phyloP scores from a whole-genome alignment of 2,113 vertebrate species.

The Puntigrus tetrazona region DNA sequence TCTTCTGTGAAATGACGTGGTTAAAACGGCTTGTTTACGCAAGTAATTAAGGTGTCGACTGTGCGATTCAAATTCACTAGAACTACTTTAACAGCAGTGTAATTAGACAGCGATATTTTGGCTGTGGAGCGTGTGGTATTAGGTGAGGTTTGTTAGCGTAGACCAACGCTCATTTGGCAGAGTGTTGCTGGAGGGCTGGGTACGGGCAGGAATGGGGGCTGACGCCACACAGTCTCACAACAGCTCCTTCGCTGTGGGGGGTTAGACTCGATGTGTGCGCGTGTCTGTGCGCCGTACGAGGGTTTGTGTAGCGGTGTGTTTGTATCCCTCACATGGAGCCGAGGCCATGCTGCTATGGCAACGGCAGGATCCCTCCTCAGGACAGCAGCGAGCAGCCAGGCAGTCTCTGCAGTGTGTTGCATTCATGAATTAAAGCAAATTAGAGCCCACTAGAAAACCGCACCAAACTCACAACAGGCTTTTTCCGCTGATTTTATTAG shows the following conservation, averaged over 20 bases:
- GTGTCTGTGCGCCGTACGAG: constrained; percentile 42
- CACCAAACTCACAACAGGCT: constrained; percentile 62
- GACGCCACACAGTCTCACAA: constrained; percentile 51
- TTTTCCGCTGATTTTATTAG: constrained; percentile 43
- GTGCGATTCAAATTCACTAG: constrained; percentile 10
- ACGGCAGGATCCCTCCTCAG: constrained; percentile 73
- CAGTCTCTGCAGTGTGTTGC: constrained; percentile 68
- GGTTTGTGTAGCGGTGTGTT: constrained; percentile 46
- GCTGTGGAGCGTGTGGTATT: constrained; percentile 41
- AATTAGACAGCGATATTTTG: constrained; percentile 45
- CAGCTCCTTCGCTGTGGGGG: constrained; percentile 56
- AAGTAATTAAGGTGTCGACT: constrained; percentile 19
- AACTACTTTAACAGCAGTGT: background rate
- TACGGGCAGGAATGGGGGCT: constrained; percentile 50
- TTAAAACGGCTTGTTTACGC: background rate
- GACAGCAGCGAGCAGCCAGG: constrained; percentile 72
- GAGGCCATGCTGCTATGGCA: constrained; percentile 80
- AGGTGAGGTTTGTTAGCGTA: constrained; percentile 45
- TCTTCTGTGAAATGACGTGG: background rate
- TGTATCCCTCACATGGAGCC: constrained; percentile 58
- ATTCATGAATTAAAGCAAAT: constrained; percentile 72
- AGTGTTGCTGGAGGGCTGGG: constrained; percentile 50
- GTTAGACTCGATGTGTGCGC: constrained; percentile 51
- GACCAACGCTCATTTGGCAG: constrained; percentile 39
- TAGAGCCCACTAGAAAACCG: constrained; percentile 69